Evolutionary conservation across 2,797 vertebrate species (phyloP).

Genomic region (Neomorphus geoffroyi): DNA sequence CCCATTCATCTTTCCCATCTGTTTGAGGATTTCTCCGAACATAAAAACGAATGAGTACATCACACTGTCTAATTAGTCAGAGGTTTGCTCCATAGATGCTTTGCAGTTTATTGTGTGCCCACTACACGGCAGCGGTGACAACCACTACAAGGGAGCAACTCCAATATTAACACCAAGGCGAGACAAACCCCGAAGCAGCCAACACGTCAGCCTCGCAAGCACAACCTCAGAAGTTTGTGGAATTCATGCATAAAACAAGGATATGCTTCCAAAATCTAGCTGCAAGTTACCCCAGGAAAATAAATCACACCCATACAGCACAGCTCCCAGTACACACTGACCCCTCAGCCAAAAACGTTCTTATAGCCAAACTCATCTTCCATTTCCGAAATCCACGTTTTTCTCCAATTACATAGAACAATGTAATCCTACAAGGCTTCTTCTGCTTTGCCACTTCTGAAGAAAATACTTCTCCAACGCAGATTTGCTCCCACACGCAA

Average conservation of each 20-base stretch:
- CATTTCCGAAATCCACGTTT: not conserved
- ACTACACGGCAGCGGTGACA: not conserved
- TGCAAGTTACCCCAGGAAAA: not conserved
- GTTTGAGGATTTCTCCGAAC: not conserved
- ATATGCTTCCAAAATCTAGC: fast-evolving
- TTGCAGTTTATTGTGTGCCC: not conserved
- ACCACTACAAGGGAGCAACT: fast-evolving
- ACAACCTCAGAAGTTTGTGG: fast-evolving
- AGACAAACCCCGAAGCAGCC: fast-evolving
- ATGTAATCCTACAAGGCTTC: not conserved
- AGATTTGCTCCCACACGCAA: not conserved
- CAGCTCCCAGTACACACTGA: not conserved
- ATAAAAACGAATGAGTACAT: not conserved
- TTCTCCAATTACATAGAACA: not conserved
- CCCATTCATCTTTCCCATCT: constrained; percentile 45
- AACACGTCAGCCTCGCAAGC: not conserved
- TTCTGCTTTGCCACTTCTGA: not conserved
- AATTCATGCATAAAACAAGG: not conserved
- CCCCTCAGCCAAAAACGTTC: not conserved
- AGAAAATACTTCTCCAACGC: not conserved
- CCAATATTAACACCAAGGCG: fast-evolving
- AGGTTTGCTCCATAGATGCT: not conserved
- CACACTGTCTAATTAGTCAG: not conserved
- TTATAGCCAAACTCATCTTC: not conserved
- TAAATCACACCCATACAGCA: fast-evolving